Evolutionary conservation across 64 coral and sea anemone genomes (phyloP).

Genomic region (Stichodactyla helianthus): DNA sequence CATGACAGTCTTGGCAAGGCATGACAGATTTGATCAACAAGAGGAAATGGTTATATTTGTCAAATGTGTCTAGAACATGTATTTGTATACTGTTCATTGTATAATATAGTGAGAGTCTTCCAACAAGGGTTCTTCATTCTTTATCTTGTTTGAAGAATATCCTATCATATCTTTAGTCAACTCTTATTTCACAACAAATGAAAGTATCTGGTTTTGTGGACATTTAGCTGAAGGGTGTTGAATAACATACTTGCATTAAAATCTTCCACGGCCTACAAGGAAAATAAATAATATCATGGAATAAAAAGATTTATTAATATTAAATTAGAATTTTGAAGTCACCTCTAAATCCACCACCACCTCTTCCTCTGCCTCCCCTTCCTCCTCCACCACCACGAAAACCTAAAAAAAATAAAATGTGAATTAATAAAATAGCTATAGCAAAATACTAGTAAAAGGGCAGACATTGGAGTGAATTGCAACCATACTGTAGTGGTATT

Average conservation of each 20-base stretch:
- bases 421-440: not conserved
- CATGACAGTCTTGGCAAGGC: too few species aligned
- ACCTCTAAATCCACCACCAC: slow-evolving; percentile 74
- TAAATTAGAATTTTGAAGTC: not conserved
- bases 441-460: not conserved
- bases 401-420: not conserved
- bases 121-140: not conserved
- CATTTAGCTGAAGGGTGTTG: not conserved
- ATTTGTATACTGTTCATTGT: not conserved
- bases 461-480: not conserved
- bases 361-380: not conserved
- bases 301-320: not conserved
- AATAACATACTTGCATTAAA: not conserved
- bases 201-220: not conserved
- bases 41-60: not conserved
- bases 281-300: not conserved
- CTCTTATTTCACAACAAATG: not conserved
- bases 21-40: not conserved
- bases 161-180: not conserved
- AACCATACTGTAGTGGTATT: too few species aligned
- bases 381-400: slow-evolving; percentile 28
- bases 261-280: slow-evolving; percentile 11
- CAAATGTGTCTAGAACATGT: not conserved
- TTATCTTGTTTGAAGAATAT: not conserved
- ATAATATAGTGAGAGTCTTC: too few species aligned